Base-by-base conservation (phyloP, 2,797 vertebrate genomes). In the Antennarius maculatus region DNA sequence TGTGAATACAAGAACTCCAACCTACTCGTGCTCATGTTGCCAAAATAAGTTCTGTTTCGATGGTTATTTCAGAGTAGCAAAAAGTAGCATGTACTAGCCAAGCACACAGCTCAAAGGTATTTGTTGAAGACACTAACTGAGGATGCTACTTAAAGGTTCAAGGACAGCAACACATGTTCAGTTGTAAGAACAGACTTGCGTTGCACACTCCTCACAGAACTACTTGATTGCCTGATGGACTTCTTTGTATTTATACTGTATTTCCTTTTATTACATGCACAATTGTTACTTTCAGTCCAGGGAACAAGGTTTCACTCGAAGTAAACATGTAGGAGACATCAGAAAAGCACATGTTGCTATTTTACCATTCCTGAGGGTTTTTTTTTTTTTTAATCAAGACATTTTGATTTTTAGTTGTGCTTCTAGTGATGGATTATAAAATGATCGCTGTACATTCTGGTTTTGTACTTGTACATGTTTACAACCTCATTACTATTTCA, bases 401-500 rank as follows among this genome's bases (percentile, higher is more conserved):
- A n/a, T 27, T 5, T 5, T 15, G 13, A 14, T 15, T 43, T 34
- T 34, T 34, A 5, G 13, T 43, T 14, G 14, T 5, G 43, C 57
- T 23, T 53, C 52, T 50, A 69, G 49, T 56, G 59, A 61, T 2
- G 13, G 62, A 60, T 77, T 50, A 52, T 29, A 50, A 4, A 2
- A 69, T n/a, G 50, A 75, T 23, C 17, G 39, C 54, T 78, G 67
- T 62, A 85, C 64, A 77, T 62, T 86, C 55, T 83, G 65, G 41
- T 82, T 85, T 86, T 86, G 65, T 76, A 81, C 66, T 77, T 69
- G 10, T 18, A 71, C 65, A 71, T 80, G 69, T 87, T 88, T 84
- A 82, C 83, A 85, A 79, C 55, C 27, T 79, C 23, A 66, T 51
- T 23, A 61, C 29, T 52, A 34, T 79, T 62, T 66, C 15, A 58